Evolutionary conservation across 2,113 vertebrate species (phyloP).

Genomic region (Fulica atra): DNA sequence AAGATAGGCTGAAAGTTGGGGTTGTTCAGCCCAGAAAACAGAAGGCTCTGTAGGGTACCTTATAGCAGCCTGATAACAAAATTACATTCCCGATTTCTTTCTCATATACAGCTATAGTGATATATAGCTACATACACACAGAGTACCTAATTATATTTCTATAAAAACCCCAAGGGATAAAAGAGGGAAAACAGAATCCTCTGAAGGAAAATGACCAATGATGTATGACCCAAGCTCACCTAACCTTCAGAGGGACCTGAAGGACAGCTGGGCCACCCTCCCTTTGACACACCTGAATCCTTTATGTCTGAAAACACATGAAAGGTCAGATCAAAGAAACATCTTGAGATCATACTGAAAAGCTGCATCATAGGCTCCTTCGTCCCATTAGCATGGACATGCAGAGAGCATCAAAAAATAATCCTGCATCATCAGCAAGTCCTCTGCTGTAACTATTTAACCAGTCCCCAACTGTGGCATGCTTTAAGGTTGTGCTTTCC

Average conservation of each 20-base stretch:
- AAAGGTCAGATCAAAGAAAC: not conserved
- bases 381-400: not conserved
- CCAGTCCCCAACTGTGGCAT: not conserved
- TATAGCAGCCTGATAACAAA: not conserved
- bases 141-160: not conserved
- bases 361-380: not conserved
- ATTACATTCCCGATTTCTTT: not conserved
- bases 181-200: not conserved
- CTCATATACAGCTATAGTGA: not conserved
- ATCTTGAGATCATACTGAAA: not conserved
- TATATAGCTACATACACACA: not conserved
- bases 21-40: too few species aligned
- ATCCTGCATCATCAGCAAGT: not conserved
- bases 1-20: too few species aligned
- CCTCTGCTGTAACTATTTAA: not conserved
- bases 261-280: not conserved
- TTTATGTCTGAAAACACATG: not conserved
- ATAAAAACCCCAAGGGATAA: not conserved
- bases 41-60: too few species aligned
- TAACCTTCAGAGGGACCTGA: not conserved
- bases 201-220: not conserved
- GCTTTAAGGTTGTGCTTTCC: not conserved
- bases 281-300: not conserved
- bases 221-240: not conserved
- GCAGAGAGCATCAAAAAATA: not conserved